Evolutionary conservation across 2,113 vertebrate genomes (phyloP).

Genomic region (Thalassoma bifasciatum): DNA sequence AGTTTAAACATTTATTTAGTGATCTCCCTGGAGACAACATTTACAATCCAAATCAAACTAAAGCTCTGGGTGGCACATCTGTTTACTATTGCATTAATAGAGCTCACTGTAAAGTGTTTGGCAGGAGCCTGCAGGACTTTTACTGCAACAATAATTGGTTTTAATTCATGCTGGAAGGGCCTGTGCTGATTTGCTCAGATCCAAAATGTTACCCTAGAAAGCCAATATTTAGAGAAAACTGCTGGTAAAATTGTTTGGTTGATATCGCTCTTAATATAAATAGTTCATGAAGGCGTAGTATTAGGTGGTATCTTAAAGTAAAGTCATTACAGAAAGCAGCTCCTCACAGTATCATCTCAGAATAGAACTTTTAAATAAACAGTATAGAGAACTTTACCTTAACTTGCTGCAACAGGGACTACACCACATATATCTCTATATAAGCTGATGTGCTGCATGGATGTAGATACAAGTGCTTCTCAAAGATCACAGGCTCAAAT

Average conservation of each 20-base stretch:
- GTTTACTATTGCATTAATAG: conserved; percentile 77
- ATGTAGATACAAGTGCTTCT: not conserved
- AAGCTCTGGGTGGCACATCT: conserved; percentile 70
- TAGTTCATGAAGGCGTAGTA: not conserved
- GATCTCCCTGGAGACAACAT: conserved; percentile 61
- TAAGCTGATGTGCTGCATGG: not conserved
- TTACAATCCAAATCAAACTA: conserved; percentile 57
- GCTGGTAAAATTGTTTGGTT: conserved; percentile 11
- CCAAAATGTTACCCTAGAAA: not conserved
- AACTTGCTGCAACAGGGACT: not conserved
- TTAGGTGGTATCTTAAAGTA: not conserved
- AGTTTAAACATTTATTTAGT: conserved; percentile 50
- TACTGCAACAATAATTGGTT: conserved; percentile 66
- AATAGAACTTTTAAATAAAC: not conserved
- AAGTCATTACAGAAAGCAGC: not conserved
- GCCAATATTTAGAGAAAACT: conserved; percentile 11
- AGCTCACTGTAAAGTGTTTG: conserved; percentile 67
- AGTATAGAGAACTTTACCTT: not conserved
- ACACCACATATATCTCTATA: not conserved
- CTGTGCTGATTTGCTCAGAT: conserved; percentile 39
- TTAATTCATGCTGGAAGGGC: conserved; percentile 66
- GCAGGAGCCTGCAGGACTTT: conserved; percentile 56
- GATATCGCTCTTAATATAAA: not conserved
- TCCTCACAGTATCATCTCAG: not conserved
- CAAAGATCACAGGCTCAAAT: not conserved